Base-by-base conservation (phyloP, 2,888 invertebrate genomes). In the Eustalomyia histrio region DNA sequence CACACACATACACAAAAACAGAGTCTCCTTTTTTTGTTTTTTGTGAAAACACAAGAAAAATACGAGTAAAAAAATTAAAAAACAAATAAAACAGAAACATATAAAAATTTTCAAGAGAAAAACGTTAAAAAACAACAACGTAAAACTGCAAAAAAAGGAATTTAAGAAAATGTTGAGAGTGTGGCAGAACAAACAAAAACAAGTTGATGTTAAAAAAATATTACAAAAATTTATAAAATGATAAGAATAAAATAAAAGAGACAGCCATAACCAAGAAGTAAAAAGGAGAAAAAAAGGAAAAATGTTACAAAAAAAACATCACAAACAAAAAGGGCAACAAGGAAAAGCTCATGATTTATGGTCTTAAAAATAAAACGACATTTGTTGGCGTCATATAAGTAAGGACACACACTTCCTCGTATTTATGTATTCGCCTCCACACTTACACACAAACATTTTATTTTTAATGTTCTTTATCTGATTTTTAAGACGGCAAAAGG, bases 331-430 rank as follows among this genome's bases (percentile, higher is more conserved):
- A 65, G 60, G 39, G 85, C 83, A 83, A 84, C 81, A 84, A 85
- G 87, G 85, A 88, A 89, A 87, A 89, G 87, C 88, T 87, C 88
- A 87, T 89, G 88, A 88, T 89, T 88, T 88, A 88, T 89, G 87
- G 85, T 87, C 87, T 89, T 87, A 86, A 88, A 47, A 87, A 63
- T 74, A 72, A 55, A 81, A 75, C 74, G 24, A 78, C 74, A 75
- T 71, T 81, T 78, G 78, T 75, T 78, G 78, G 74, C 69, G 69
- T 75, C 78, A 67, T 81, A 47, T 43, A 75, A 73, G 29, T 29
- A 6, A 6, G 57, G 68, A 58, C 64, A 53, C 16, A 72, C 2
- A 16, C 33, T 9, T 24, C 64, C n/a, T 17, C 4, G 10, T 53
- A 12, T 29, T 1, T 29, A 29, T 29, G 29, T 29, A 12, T 24